Conservation (phyloP, 2,797 vertebrate genomes). For the Macropodus opercularis region DNA sequence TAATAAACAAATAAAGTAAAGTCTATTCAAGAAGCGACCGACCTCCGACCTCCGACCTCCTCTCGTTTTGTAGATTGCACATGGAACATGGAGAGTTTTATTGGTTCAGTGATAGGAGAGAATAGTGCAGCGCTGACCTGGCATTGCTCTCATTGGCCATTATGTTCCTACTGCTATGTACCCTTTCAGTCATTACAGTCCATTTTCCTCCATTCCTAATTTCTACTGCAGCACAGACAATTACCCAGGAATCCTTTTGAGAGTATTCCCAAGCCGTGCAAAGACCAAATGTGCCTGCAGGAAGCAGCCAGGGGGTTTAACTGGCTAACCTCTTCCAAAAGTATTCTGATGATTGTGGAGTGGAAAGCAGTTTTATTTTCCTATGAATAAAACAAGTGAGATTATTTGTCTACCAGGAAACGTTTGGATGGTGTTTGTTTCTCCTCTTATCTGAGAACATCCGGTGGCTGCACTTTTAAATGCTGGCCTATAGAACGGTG, state of each 20-base stretch:
- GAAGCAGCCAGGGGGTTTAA: constrained; percentile 53
- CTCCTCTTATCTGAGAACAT: constrained; percentile 12
- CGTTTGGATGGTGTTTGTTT: constrained; percentile 4
- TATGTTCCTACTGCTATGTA: constrained; percentile 50
- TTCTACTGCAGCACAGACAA: constrained; percentile 66
- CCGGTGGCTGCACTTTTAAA: too few species aligned
- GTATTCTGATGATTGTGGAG: constrained; percentile 44
- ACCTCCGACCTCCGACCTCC: neutral
- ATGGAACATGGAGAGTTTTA: constrained; percentile 43
- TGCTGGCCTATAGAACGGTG: too few species aligned
- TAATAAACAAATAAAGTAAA: constrained; percentile 44
- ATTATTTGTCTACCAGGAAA: constrained; percentile 48
- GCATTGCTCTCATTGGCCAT: constrained; percentile 39
- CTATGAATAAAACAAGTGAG: constrained; percentile 26
- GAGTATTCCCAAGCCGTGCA: constrained; percentile 58
- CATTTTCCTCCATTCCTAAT: constrained; percentile 63
- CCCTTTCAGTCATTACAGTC: constrained; percentile 62
- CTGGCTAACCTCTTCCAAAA: constrained; percentile 55
- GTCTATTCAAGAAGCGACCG: constrained; percentile 1
- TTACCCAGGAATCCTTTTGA: constrained; percentile 77
- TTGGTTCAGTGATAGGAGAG: constrained; percentile 43
- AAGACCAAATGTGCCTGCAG: constrained; percentile 56
- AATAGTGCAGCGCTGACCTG: constrained; percentile 40
- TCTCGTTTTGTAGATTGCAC: constrained; percentile 33
- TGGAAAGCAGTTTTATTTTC: constrained; percentile 48